Conservation (phyloP, 1,140 invertebrate genomes). For the Trissolcus basalis region DNA sequence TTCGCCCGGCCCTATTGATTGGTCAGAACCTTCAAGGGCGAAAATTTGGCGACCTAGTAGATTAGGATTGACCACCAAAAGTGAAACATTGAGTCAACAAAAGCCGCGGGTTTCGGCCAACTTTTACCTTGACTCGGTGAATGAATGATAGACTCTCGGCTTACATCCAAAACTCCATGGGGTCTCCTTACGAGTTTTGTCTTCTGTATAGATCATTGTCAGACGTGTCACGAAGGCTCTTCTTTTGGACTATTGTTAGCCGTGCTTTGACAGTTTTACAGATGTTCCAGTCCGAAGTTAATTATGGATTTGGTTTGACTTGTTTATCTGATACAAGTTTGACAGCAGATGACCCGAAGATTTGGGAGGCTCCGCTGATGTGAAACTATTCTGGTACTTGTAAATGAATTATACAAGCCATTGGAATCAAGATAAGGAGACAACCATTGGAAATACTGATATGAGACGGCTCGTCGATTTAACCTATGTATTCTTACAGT, state of each 20-base stretch:
- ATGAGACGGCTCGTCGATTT: too few relatives aligned
- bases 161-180: slow-evolving; percentile 2
- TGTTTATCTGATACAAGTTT: too few relatives aligned
- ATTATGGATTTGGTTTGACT: too few relatives aligned
- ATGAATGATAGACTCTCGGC: slow-evolving; percentile 20
- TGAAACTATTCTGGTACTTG: too few relatives aligned
- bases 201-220: slow-evolving; percentile 6
- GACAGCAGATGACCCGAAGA: too few relatives aligned
- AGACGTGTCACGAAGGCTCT: not conserved
- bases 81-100: slow-evolving; percentile 19
- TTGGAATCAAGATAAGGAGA: too few relatives aligned
- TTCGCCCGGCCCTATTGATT: not conserved
- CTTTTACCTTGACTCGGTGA: slow-evolving; percentile 15
- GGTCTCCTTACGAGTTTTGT: not conserved
- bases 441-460: too few relatives aligned
- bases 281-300: slow-evolving; percentile 3
- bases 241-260: slow-evolving; percentile 14
- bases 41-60: too few relatives aligned
- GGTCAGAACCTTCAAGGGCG: too few relatives aligned
- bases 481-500: too few relatives aligned
- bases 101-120: slow-evolving; percentile 2
- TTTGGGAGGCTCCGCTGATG: too few relatives aligned
- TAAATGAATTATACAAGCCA: too few relatives aligned
- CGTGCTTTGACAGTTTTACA: slow-evolving; percentile 19
- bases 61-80: slow-evolving; percentile 22